Evolutionary conservation across 2,888 invertebrate genomes (phyloP).

Genomic region (Mythimna pallens): DNA sequence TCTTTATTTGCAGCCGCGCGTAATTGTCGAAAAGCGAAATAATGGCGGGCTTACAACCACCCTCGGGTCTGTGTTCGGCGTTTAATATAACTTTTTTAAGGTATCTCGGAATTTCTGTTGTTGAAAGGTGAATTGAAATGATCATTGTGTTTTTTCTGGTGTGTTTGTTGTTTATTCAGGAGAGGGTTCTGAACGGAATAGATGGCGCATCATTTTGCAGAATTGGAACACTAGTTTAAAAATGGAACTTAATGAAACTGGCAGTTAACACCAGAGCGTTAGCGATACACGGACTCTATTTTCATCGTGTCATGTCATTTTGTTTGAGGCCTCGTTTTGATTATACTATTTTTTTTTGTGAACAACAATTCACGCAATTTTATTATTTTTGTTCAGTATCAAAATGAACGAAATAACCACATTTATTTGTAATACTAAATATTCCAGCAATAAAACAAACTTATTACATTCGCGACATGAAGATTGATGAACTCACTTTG

Average conservation of each 20-base stretch:
- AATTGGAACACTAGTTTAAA: constrained; percentile 14
- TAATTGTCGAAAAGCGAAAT: constrained; percentile 76
- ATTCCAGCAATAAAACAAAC: constrained; percentile 16
- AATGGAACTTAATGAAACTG: neutral
- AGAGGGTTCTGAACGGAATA: constrained; percentile 5
- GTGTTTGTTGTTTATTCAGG: constrained; percentile 16
- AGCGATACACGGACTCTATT: neutral
- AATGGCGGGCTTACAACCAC: constrained; percentile 68
- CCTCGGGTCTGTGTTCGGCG: constrained; percentile 45
- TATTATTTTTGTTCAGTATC: neutral
- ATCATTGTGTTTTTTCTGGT: constrained; percentile 42
- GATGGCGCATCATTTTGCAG: neutral
- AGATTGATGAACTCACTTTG: constrained; percentile 12
- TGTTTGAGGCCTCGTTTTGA: neutral
- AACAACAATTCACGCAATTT: neutral
- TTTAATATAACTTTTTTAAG: constrained; percentile 63
- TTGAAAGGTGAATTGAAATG: constrained; percentile 58
- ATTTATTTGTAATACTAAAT: constrained; percentile 10
- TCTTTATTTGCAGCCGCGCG: constrained; percentile 77
- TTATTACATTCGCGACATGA: constrained; percentile 13
- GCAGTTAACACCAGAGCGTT: neutral
- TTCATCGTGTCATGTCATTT: neutral
- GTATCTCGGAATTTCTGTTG: constrained; percentile 55
- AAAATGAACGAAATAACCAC: neutral
- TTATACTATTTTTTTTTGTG: neutral